phyloP scores from a whole-genome alignment of 2,113 vertebrate species.

The Calidris pugnax region DNA sequence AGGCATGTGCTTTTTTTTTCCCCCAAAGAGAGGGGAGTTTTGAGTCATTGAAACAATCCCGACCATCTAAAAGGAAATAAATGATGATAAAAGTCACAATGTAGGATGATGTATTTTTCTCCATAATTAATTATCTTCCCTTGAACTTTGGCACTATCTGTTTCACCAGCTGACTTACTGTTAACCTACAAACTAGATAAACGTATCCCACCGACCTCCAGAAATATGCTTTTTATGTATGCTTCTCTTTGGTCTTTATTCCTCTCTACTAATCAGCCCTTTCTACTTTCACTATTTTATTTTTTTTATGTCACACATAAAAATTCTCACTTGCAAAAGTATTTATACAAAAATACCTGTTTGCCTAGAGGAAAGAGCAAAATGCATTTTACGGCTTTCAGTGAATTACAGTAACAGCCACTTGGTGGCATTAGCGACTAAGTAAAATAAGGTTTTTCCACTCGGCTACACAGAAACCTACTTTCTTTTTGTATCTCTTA shows the following conservation, averaged over 20 bases:
- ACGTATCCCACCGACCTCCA: neutral
- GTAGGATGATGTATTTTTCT: neutral
- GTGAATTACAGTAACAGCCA: neutral
- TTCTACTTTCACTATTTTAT: neutral
- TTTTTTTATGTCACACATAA: neutral
- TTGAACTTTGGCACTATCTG: neutral
- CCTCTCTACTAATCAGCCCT: neutral
- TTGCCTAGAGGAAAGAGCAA: neutral
- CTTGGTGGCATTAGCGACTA: constrained; percentile 34
- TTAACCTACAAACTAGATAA: neutral
- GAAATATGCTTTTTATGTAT: neutral
- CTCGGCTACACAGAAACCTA: neutral
- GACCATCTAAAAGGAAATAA: neutral
- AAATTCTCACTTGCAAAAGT: neutral
- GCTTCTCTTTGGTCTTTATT: neutral
- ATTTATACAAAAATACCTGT: neutral
- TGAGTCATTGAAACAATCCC: neutral
- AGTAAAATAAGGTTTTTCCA: neutral
- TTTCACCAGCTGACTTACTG: neutral
- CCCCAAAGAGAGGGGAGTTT: neutral
- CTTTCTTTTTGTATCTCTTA: neutral
- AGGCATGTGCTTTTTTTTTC: neutral
- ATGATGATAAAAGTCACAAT: neutral
- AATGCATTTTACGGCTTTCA: neutral
- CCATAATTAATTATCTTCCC: neutral